Evolutionary conservation across 2,797 vertebrate genomes (phyloP).

Genomic region (Halcyon chelicuti): DNA sequence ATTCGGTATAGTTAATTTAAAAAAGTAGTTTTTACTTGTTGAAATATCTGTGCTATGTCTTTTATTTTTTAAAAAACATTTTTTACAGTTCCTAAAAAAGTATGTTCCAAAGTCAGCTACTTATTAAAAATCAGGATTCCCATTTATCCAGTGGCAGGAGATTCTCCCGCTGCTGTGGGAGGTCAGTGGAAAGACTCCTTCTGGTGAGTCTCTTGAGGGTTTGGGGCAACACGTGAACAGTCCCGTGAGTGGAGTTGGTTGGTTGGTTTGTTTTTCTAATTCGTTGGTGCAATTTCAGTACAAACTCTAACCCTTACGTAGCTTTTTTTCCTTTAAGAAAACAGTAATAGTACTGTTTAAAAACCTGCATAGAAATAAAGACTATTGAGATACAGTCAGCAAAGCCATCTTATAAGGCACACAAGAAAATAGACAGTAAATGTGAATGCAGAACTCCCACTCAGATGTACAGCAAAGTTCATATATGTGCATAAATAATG

Average conservation of each 20-base stretch:
- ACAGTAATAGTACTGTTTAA: conserved; percentile 79
- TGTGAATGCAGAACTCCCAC: conserved; percentile 85
- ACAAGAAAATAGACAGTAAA: conserved; percentile 90
- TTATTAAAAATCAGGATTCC: conserved; percentile 56
- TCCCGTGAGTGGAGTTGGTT: conserved; percentile 73
- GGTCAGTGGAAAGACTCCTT: background rate
- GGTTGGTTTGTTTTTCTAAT: background rate
- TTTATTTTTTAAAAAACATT: conserved; percentile 74
- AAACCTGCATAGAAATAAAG: conserved; percentile 87
- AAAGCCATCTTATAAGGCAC: conserved; percentile 87
- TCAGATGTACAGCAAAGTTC: conserved; percentile 83
- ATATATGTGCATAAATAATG: conserved; percentile 80
- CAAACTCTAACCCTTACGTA: conserved; percentile 78
- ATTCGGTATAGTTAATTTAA: conserved; percentile 12
- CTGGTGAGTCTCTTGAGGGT: conserved; percentile 60
- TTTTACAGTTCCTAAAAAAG: conserved; percentile 73
- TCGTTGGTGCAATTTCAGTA: conserved; percentile 74
- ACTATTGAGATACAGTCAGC: conserved; percentile 85
- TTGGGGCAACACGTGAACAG: conserved; percentile 76
- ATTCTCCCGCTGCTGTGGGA: background rate
- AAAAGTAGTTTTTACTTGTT: conserved; percentile 34
- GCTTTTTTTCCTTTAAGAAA: conserved; percentile 73
- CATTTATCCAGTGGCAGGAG: background rate
- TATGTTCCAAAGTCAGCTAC: conserved; percentile 49
- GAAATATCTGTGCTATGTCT: conserved; percentile 64